Percentiles rank a stretch among this genome's conserved stretches.
Evolutionary conservation across 2,113 vertebrate species (phyloP).

Genomic region (Austrofundulus limnaeus): DNA sequence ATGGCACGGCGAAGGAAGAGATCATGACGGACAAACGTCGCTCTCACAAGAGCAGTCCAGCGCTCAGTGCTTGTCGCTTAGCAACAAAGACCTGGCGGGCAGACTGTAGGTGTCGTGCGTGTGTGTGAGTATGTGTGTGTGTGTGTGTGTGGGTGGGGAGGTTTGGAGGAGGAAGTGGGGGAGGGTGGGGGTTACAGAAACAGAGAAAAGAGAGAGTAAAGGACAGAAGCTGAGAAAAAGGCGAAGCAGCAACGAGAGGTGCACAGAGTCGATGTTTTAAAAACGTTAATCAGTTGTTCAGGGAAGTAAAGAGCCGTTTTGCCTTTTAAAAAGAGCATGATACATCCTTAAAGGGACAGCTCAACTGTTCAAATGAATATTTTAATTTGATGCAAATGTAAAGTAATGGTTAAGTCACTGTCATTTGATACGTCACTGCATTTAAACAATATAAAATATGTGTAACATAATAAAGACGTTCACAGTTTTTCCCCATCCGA

Average conservation of each 20-base stretch:
- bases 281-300: too few relatives aligned
- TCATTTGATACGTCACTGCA: too few relatives aligned
- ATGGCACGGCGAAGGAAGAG: constrained; percentile 51
- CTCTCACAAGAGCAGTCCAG: constrained; percentile 79
- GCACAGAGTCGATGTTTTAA: too few relatives aligned
- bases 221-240: constrained; percentile 14
- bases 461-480: background rate
- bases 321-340: too few relatives aligned
- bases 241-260: too few relatives aligned
- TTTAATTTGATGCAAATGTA: background rate
- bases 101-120: constrained; percentile 81
- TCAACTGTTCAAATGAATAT: constrained; percentile 7
- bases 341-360: background rate
- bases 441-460: constrained; percentile 1
- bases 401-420: too few relatives aligned
- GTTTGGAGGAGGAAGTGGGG: constrained; percentile 33
- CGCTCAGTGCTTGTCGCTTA: constrained; percentile 76
- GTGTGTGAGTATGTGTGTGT: constrained; percentile 72
- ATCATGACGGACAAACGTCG: constrained; percentile 77
- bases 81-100: constrained; percentile 82
- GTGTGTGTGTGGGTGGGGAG: constrained; percentile 63
- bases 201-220: background rate
- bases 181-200: constrained; percentile 24
- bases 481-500: constrained; percentile 3
- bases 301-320: too few relatives aligned